These are phyloP conservation scores for Elephantulus edwardii DNA, from an alignment of 2,113 vertebrate genomes.

Conservation along the genomic window DNA sequence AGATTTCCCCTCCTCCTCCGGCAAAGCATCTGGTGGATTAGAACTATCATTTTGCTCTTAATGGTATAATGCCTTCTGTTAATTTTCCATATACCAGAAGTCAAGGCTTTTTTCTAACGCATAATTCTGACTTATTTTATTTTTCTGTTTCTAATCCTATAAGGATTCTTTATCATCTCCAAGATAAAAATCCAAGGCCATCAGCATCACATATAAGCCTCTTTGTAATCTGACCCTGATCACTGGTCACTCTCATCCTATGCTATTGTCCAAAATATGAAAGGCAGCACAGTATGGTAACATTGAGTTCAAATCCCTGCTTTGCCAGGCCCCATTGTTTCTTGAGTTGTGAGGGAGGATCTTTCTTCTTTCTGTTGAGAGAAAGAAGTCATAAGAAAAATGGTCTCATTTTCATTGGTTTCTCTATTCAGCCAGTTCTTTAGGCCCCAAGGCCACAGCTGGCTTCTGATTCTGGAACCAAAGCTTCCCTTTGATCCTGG, in stretches of 20 bases:
- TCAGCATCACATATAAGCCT: not conserved
- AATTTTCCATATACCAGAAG: conserved; percentile 5
- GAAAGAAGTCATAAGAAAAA: conserved; percentile 5
- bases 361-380: not conserved
- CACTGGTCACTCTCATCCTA: conserved; percentile 25
- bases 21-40: too few species aligned
- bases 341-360: not conserved
- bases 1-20: too few species aligned
- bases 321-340: not conserved
- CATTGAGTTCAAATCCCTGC: not conserved
- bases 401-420: not conserved
- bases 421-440: conserved; percentile 24
- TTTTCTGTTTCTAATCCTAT: conserved; percentile 7
- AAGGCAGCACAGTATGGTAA: not conserved
- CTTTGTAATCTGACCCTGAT: not conserved
- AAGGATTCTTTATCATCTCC: not conserved
- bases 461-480: conserved; percentile 10
- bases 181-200: conserved; percentile 25
- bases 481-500: not conserved
- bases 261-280: not conserved
- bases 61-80: not conserved
- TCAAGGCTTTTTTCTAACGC: conserved; percentile 32
- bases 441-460: not conserved
- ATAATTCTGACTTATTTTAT: conserved; percentile 25
- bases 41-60: conserved; percentile 13